These are phyloP conservation scores for Philaethria dido DNA, from an alignment of 2,888 invertebrate species.

Conservation along the genomic window DNA sequence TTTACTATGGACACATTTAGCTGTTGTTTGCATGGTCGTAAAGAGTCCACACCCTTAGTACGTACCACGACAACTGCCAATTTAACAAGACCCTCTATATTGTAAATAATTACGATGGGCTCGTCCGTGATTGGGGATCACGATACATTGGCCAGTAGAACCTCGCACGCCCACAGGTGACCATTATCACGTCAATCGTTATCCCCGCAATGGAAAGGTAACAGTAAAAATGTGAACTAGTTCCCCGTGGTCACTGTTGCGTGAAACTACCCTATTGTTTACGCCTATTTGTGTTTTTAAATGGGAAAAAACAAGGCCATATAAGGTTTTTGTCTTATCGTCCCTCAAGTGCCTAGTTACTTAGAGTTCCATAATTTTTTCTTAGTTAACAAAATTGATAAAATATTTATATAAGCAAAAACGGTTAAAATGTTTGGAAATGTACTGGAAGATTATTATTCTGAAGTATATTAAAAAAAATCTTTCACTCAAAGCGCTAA, in stretches of 20 bases:
- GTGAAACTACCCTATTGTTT: conserved; percentile 53
- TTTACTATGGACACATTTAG: conserved; percentile 69
- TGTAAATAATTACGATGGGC: conserved; percentile 29
- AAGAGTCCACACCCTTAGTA: conserved; percentile 71
- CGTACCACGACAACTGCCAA: conserved; percentile 53
- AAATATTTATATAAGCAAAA: conserved; percentile 6
- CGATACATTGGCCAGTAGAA: conserved; percentile 53
- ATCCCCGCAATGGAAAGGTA: conserved; percentile 68
- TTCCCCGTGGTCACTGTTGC: conserved; percentile 57
- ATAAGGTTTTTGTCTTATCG: background rate
- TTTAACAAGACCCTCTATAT: conserved; percentile 40
- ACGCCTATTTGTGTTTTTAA: conserved; percentile 8
- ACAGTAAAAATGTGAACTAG: conserved; percentile 67
- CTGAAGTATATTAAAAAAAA: conserved; percentile 51
- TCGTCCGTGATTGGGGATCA: conserved; percentile 37
- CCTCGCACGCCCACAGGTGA: conserved; percentile 66
- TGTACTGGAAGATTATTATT: conserved; percentile 50
- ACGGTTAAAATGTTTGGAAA: conserved; percentile 42
- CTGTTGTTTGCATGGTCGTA: conserved; percentile 77
- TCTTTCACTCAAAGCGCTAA: conserved; percentile 39
- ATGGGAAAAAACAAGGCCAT: background rate
- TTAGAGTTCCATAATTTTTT: background rate
- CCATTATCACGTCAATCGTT: conserved; percentile 61
- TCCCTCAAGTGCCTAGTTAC: background rate
- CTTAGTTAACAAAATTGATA: background rate